phyloP scores from a whole-genome alignment of 2,113 vertebrate species.

The Geococcyx californianus region DNA sequence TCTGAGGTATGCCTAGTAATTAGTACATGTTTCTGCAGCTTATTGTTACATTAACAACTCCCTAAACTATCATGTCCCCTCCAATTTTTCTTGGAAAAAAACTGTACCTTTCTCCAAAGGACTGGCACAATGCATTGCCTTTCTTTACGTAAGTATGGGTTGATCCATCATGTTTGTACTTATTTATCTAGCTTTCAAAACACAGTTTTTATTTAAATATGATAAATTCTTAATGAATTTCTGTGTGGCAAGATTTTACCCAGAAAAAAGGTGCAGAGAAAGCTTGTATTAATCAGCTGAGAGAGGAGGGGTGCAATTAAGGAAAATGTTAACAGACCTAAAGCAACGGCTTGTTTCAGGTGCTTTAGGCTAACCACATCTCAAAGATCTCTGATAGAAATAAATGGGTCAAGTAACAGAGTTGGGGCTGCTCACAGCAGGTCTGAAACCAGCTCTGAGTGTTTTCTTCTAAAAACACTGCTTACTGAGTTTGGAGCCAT shows the following conservation, averaged over 20 bases:
- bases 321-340: not conserved
- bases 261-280: not conserved
- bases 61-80: slow-evolving; percentile 1
- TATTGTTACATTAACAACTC: slow-evolving; percentile 44
- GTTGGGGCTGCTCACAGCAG: not conserved
- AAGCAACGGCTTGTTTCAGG: not conserved
- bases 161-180: not conserved
- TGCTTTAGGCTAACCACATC: slow-evolving; percentile 14
- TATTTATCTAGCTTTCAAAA: slow-evolving; percentile 37
- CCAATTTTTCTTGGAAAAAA: slow-evolving; percentile 7
- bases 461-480: slow-evolving; percentile 13
- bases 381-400: slow-evolving; percentile 19
- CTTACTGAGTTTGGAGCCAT: slow-evolving; percentile 23
- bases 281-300: not conserved
- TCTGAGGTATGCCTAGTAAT: not conserved
- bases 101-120: not conserved
- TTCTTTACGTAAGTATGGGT: not conserved
- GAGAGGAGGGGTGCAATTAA: not conserved
- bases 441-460: slow-evolving; percentile 18
- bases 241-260: not conserved
- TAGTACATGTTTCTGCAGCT: slow-evolving; percentile 41
- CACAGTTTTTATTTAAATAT: slow-evolving; percentile 16
- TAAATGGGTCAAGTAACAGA: slow-evolving; percentile 40
- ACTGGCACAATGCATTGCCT: not conserved
- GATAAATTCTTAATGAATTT: not conserved